phyloP scores from a whole-genome alignment of 2,797 vertebrate genomes.

The Philypnodon macrostomus region DNA sequence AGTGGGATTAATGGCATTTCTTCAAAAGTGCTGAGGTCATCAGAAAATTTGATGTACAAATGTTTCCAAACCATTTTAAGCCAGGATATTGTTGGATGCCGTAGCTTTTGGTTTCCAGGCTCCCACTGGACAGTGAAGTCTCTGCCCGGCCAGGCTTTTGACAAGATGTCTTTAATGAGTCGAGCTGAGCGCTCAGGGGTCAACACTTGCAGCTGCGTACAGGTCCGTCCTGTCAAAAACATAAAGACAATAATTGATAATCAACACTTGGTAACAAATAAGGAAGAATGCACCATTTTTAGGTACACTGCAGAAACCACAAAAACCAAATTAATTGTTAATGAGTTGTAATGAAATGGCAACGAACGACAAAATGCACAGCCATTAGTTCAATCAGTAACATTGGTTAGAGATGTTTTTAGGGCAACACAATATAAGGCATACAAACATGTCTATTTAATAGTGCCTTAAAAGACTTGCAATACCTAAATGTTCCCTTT shows the following conservation, averaged over 20 bases:
- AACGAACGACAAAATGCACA: constrained; percentile 4
- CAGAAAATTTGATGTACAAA: constrained; percentile 93
- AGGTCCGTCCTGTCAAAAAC: constrained; percentile 86
- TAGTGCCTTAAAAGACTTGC: too few relatives aligned
- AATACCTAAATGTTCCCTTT: too few relatives aligned
- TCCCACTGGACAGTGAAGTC: constrained; percentile 90
- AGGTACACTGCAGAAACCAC: constrained; percentile 17
- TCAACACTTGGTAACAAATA: not conserved
- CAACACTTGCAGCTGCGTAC: constrained; percentile 92
- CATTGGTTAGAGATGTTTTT: not conserved
- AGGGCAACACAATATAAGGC: constrained; percentile 1
- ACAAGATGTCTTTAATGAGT: constrained; percentile 93
- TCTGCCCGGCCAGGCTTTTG: constrained; percentile 84
- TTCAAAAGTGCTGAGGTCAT: constrained; percentile 91
- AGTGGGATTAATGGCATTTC: constrained; percentile 96
- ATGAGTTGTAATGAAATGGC: constrained; percentile 16
- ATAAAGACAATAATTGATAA: constrained; percentile 24
- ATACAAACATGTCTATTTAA: not conserved
- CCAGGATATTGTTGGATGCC: constrained; percentile 88
- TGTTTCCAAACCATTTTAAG: constrained; percentile 95
- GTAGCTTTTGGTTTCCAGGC: constrained; percentile 83
- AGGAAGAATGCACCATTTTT: not conserved
- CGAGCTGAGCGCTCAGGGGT: constrained; percentile 91
- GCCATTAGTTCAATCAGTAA: not conserved
- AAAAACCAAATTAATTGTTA: constrained; percentile 21